Evolutionary conservation across 2,797 vertebrate genomes (phyloP).

Genomic region (Lepilemur septentrionalis): DNA sequence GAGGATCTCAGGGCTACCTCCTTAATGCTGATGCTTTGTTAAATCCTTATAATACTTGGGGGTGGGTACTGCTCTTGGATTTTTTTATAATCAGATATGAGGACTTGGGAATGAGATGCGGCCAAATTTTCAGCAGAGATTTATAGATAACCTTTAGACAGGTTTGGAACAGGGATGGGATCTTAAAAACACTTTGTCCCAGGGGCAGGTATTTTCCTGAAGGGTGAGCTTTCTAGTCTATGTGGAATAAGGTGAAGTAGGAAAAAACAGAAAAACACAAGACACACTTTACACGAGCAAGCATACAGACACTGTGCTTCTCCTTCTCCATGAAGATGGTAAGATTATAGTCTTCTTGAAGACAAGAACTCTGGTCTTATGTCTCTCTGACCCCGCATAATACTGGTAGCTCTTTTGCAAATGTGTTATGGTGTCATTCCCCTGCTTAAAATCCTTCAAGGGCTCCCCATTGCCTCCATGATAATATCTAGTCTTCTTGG

Average conservation of each 20-base stretch:
- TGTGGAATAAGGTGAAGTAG: neutral
- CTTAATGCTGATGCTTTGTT: neutral
- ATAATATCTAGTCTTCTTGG: neutral
- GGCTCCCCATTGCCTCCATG: neutral
- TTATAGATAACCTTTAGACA: neutral
- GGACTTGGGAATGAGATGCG: neutral
- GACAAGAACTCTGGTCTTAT: neutral
- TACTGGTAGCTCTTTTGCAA: neutral
- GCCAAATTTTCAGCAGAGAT: neutral
- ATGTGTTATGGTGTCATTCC: neutral
- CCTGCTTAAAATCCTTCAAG: neutral
- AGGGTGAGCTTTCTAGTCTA: neutral
- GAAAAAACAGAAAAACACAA: neutral
- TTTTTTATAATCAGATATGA: neutral
- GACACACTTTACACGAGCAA: neutral
- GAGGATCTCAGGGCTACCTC: neutral
- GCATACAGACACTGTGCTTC: neutral
- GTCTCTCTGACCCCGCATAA: neutral
- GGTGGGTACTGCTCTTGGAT: neutral
- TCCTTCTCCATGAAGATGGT: neutral
- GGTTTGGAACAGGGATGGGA: neutral
- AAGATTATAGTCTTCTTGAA: neutral
- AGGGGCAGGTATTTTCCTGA: neutral
- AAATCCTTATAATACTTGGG: neutral
- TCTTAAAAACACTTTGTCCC: neutral